Evolutionary conservation across 2,888 invertebrate species (phyloP), one percentile per base, ranked within the genome.

Genomic region (Heliconius sara): DNA sequence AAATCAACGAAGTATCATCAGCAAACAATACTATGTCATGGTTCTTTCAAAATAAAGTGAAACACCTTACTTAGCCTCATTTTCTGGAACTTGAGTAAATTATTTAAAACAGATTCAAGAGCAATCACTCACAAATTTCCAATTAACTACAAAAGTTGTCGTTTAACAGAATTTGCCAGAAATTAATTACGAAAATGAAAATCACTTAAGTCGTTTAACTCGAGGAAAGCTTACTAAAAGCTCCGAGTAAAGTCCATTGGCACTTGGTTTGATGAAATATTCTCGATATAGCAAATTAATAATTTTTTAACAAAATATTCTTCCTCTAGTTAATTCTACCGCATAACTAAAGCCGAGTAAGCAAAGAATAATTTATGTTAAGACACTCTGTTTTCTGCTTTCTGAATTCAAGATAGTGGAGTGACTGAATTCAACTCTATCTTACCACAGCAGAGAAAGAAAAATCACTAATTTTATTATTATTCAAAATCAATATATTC

Each of bases 181-280:
- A 39, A 60, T 73, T 70, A 73, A 73, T 73, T 73, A 73, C 73
- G 57, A 73, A 73, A 73, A 73, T 73, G 73, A 73, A 73, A 73
- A 73, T 73, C 73, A 60, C 73, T 73, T 73, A 60, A 60, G 73
- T 73, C 73, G 73, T 73, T 60, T 60, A 73, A 73, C n/a, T 73
- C 57, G 60, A 60, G 16, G 34, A 60, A 57, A 57, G 57, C 57
- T 30, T 72, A 22, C 57, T 57, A 34, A 72, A 39, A 73, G 73
- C 34, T 57, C 25, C 60, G 3, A 73, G n/a, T n/a, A 30, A 57
- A 73, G 60, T 60, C 57, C 25, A 60, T 34, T 16, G 34, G n/a
- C 73, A 73, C 39, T 73, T 39, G 73, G 60, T 22, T 60, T 73
- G 60, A 73, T 73, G 34, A 73, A 73, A 73, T 73, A 73, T 73